phyloP scores from a whole-genome alignment of 2,888 invertebrate species.

The Ethmia dodecea region DNA sequence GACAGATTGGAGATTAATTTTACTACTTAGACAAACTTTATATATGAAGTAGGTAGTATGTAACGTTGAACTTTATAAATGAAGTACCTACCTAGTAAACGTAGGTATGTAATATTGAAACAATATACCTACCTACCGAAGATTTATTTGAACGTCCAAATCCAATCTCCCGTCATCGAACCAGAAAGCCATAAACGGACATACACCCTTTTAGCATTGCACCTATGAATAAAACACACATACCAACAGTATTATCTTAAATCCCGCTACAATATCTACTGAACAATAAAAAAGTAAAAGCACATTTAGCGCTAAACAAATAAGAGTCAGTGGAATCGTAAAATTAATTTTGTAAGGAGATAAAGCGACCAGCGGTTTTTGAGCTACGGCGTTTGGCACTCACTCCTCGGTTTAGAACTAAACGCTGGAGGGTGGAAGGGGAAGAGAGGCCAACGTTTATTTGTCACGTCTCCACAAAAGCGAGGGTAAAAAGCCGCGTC shows the following conservation, averaged over 20 bases:
- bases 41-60: too few species aligned
- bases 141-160: too few species aligned
- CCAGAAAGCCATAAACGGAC: not conserved
- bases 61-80: too few species aligned
- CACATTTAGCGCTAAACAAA: constrained; percentile 9
- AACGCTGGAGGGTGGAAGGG: constrained; percentile 19
- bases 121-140: too few species aligned
- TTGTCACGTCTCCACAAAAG: constrained; percentile 49
- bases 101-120: too few species aligned
- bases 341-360: constrained; percentile 36
- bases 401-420: not conserved
- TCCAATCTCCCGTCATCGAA: too few species aligned
- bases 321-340: constrained; percentile 20
- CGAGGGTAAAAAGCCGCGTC: constrained; percentile 62
- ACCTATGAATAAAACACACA: constrained; percentile 26
- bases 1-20: too few species aligned
- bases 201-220: constrained; percentile 4
- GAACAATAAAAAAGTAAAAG: constrained; percentile 15
- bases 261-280: constrained; percentile 17
- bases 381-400: constrained; percentile 22
- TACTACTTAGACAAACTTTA: too few species aligned
- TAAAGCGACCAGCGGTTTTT: constrained; percentile 30
- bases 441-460: constrained; percentile 31
- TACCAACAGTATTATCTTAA: constrained; percentile 20
- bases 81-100: too few species aligned